Percentiles rank a stretch among this genome's conserved stretches.
These are phyloP conservation scores for Hybos culiciformis DNA, from an alignment of 2,888 invertebrate genomes.

Conservation along the genomic window DNA sequence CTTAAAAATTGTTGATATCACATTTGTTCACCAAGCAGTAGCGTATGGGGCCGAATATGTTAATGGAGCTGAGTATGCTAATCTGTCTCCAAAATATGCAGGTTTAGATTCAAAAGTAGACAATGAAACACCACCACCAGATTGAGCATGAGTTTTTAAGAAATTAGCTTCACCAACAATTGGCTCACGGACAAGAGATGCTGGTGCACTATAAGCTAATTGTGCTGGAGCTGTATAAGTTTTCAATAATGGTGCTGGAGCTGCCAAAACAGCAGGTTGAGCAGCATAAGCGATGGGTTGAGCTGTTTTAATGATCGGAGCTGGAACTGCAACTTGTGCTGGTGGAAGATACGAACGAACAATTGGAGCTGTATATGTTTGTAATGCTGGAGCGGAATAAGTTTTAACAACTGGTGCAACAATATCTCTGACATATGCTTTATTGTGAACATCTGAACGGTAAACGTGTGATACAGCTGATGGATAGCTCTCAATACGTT, in stretches of 20 bases:
- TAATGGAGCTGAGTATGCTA: background rate
- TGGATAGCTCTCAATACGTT: conserved; percentile 30
- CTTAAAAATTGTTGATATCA: background rate
- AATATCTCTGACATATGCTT: conserved; percentile 30
- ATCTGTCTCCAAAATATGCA: background rate
- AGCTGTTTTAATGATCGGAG: conserved; percentile 23
- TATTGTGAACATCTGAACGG: conserved; percentile 37
- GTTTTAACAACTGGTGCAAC: conserved; percentile 23
- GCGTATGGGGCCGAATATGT: too few relatives aligned
- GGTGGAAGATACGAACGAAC: background rate
- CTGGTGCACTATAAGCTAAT: too few relatives aligned
- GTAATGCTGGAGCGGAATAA: conserved; percentile 10
- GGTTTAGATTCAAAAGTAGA: background rate
- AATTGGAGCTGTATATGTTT: background rate
- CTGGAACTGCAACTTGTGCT: conserved; percentile 10
- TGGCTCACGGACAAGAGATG: too few relatives aligned
- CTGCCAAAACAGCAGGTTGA: too few relatives aligned
- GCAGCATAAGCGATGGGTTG: background rate
- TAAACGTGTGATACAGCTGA: conserved; percentile 42
- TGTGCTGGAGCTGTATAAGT: conserved; percentile 3
- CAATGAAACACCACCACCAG: background rate
- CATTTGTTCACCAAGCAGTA: background rate
- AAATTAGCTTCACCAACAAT: too few relatives aligned
- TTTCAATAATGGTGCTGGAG: background rate
- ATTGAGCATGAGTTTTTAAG: conserved; percentile 1